A percentile compares a stretch with the other conserved stretches of the same genome.
These are phyloP conservation scores for Kryphioiulus occultus DNA, from an alignment of 2,888 invertebrate species.

Conservation along the genomic window DNA sequence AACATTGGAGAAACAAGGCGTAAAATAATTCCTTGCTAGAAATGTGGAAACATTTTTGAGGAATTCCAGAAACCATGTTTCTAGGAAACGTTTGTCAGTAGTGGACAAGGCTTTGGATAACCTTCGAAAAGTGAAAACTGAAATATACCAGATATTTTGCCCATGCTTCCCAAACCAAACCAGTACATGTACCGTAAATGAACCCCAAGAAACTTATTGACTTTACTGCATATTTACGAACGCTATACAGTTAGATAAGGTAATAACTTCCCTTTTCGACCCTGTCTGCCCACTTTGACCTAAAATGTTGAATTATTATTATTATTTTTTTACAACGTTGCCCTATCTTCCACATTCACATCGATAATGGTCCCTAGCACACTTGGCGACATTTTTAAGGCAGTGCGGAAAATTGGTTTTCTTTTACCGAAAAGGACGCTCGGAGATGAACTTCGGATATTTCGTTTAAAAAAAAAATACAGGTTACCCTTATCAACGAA, in stretches of 20 bases:
- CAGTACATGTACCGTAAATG: neutral
- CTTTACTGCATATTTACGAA: neutral
- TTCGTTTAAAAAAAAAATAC: neutral
- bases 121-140: no score
- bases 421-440: neutral
- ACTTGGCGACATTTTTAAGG: neutral
- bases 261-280: neutral
- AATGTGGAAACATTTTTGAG: no score
- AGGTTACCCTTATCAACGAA: neutral
- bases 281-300: neutral
- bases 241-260: neutral
- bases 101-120: no score
- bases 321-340: neutral
- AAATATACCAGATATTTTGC: no score
- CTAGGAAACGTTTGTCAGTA: no score
- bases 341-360: neutral
- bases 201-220: neutral
- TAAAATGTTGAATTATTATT: neutral
- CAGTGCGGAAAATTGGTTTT: neutral
- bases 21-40: no score
- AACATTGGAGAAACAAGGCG: no score
- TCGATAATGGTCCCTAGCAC: neutral
- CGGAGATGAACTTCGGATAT: neutral
- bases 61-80: no score
- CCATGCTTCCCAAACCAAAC: no score